Conservation (phyloP, 2,888 invertebrate genomes). For the Drosophila leonis region DNA sequence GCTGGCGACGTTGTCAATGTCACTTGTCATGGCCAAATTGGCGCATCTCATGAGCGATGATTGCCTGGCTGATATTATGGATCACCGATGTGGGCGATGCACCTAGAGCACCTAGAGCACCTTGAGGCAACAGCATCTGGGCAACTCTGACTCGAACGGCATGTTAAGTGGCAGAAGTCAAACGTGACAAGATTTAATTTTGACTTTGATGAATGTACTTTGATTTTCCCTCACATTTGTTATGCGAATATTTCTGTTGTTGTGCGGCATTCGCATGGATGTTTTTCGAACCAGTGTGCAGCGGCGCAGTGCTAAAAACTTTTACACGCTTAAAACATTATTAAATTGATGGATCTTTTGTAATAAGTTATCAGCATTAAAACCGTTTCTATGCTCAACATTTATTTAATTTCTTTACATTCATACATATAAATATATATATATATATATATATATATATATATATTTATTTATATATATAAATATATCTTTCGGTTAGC, state of each 20-base stretch:
- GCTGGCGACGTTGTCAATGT: constrained; percentile 67
- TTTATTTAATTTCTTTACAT: constrained; percentile 44
- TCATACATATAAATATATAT: neutral
- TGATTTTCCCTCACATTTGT: constrained; percentile 59
- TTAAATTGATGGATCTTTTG: constrained; percentile 55
- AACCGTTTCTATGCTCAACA: constrained; percentile 40
- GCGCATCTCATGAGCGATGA: constrained; percentile 75
- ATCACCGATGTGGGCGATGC: constrained; percentile 55
- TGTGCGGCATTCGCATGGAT: neutral
- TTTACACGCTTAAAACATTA: constrained; percentile 37
- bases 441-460: neutral
- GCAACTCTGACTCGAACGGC: constrained; percentile 40
- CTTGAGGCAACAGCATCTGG: constrained; percentile 13
- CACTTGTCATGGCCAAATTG: constrained; percentile 75
- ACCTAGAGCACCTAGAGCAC: constrained; percentile 34
- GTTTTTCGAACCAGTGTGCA: constrained; percentile 29
- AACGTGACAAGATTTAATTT: constrained; percentile 51
- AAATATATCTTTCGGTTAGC: constrained; percentile 1
- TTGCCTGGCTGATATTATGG: constrained; percentile 66
- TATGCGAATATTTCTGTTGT: constrained; percentile 27
- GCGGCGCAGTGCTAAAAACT: constrained; percentile 27
- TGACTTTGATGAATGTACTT: constrained; percentile 75
- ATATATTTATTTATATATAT: neutral
- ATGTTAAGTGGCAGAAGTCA: constrained; percentile 56
- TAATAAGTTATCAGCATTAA: constrained; percentile 39